Percentiles rank a stretch among this genome's conserved stretches.
Conservation (phyloP, 2,888 invertebrate species). For the Lasioglossum vierecki region DNA sequence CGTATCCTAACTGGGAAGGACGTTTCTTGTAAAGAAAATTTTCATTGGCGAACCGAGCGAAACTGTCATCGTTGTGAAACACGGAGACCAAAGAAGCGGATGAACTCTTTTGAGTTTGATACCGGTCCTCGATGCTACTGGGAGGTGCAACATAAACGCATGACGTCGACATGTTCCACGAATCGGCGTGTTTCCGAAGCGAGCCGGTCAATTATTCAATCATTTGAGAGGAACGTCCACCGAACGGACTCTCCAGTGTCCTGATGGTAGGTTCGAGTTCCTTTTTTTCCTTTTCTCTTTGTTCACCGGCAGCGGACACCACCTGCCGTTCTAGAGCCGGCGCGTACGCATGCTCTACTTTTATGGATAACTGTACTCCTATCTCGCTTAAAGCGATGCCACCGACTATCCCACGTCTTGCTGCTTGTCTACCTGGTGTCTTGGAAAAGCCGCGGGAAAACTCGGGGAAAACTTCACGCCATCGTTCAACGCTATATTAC, state of each 20-base stretch:
- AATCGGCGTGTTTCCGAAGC: constrained; percentile 37
- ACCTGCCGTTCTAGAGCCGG: constrained; percentile 74
- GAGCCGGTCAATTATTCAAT: constrained; percentile 59
- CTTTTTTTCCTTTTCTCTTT: constrained; percentile 68
- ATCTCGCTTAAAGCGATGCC: constrained; percentile 70
- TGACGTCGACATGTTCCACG: constrained; percentile 11
- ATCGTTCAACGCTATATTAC: neutral
- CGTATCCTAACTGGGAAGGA: neutral
- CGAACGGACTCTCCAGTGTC: constrained; percentile 55
- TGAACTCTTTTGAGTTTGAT: neutral
- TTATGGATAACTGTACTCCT: constrained; percentile 75
- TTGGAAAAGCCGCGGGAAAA: constrained; percentile 26
- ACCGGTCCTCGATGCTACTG: neutral
- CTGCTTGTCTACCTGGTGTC: constrained; percentile 56
- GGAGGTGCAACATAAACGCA: constrained; percentile 27
- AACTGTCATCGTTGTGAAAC: neutral
- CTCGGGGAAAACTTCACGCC: neutral
- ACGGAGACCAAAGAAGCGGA: neutral
- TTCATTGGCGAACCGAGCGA: neutral
- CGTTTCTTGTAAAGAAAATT: neutral
- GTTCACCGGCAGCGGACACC: constrained; percentile 73
- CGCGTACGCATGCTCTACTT: constrained; percentile 76
- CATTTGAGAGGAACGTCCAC: constrained; percentile 45
- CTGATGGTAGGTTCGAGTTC: constrained; percentile 56
- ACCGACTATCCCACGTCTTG: constrained; percentile 58